Conservation (phyloP, 1,140 invertebrate genomes). For the Leptinotarsa texana region DNA sequence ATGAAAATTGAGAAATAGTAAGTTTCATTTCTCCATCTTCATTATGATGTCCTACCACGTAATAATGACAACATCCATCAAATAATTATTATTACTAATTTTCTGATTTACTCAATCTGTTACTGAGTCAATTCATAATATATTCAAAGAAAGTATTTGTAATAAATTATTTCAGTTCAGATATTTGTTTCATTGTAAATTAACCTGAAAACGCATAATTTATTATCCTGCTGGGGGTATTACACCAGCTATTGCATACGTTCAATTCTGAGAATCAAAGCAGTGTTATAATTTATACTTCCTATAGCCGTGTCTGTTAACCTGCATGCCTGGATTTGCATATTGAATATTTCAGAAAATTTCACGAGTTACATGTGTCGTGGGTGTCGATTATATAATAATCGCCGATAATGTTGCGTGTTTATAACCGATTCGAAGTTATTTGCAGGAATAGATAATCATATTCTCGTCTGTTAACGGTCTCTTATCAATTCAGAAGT, state of each 20-base stretch:
- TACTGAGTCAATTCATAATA: too few species aligned
- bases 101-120: too few species aligned
- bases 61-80: too few species aligned
- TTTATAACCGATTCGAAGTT: not conserved
- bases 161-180: not conserved
- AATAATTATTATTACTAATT: too few species aligned
- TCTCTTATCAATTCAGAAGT: not conserved
- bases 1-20: too few species aligned
- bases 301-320: slow-evolving; percentile 15
- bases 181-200: not conserved
- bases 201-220: not conserved
- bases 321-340: slow-evolving; percentile 15
- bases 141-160: too few species aligned
- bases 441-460: slow-evolving; percentile 2
- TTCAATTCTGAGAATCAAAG: slow-evolving; percentile 16
- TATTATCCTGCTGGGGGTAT: not conserved
- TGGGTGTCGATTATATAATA: slow-evolving; percentile 26
- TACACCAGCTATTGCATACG: not conserved
- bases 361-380: slow-evolving; percentile 12
- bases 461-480: not conserved
- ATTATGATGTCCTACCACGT: too few species aligned
- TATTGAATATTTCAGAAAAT: slow-evolving; percentile 23
- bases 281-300: slow-evolving; percentile 26
- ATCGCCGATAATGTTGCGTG: slow-evolving; percentile 7
- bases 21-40: too few species aligned